Base-by-base conservation (phyloP, 2,113 vertebrate species). In the Leucopsar rothschildi region DNA sequence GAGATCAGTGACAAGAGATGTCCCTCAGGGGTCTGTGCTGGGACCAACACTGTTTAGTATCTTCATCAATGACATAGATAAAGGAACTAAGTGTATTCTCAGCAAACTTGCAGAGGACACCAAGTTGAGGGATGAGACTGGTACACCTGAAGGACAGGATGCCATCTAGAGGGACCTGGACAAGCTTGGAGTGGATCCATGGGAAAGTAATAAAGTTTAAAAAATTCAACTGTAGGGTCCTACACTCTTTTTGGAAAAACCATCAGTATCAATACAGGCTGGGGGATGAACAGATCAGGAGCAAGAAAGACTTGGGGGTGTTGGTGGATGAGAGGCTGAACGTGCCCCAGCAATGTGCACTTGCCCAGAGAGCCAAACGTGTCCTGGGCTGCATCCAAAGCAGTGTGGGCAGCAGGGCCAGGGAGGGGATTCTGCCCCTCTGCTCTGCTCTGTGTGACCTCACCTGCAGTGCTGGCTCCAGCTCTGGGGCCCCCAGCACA, bases 321-420 rank as follows among this genome's bases (percentile, higher is more conserved):
- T 1, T 31, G 21, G 6, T 47, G 21, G 21, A 22, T 37, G 29
- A 75, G 47, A 75, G 17, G 7, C 47, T 82, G 28, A 12, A 25
- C 63, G 35, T 27, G 8, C 53, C 0, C 11, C 17, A 39, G 20
- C 16, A 6, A 29, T 2, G 1, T 6, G 28, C 7, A 10, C 25
- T 53, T 6, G 16, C 17, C 29, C n/a, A 76, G 86, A 68, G 22
- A 55, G 14, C 4, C 24, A 60, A 47, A 5, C 0, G 0, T 60
- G 21, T 60, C n/a, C 63, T 82, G 39, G 28, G n/a, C 20, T 60
- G 39, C 11, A n/a, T 40, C 17, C 7, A 68, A 19, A 53, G 11
- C 11, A 47, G 24, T 0, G 0, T 25, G 1, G n/a, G 1, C 53
- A 73, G 28, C 28, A n/a, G 19, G 33, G 20, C 2, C 37, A 2